Base-by-base conservation (phyloP, 2,797 vertebrate species). In the Bovichtus diacanthus region DNA sequence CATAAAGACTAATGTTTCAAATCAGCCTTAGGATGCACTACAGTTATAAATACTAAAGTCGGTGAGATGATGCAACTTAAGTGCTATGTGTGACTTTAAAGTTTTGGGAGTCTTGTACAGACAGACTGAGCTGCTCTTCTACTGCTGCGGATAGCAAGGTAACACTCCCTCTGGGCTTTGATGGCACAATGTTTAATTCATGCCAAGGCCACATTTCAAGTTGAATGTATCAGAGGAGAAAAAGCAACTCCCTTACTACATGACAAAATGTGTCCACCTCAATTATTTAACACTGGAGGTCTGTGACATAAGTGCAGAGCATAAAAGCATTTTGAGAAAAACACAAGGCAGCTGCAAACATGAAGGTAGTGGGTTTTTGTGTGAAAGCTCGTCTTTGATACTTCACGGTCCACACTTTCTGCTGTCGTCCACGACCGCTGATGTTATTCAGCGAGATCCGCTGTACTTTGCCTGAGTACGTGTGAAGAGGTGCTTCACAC, bases 181-280 rank as follows among this genome's bases (percentile, higher is more conserved):
- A 83, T 77, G 74, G 74, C 71, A 81, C 44, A 23, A 84, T 90
- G 70, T 84, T 91, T 92, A 87, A 91, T 91, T 90, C 78, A 93
- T 84, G 55, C 73, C 56, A 74, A 85, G 65, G 74, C 70, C 75
- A 64, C 11, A 16, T 38, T 75, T 76, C 62, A 71, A 36, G 54
- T 84, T 76, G 41, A 73, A 80, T 78, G 82, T 76, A 77, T 70
- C 75, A 73, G 69, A 74, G 65, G 25, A 65, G 34, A 60, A 76
- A 76, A 73, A 63, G 46, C 59, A 29, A 58, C 58, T 75, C 43
- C 47, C 44, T 34, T 55, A 41, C 68, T 43, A 51, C 56, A 67
- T 21, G 72, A 66, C 54, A 78, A 83, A 76, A 77, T 83, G 58
- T 78, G 50, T 77, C 65, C n/a, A 13, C 6, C 4, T 91, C 60